phyloP scores from a whole-genome alignment of 2,888 invertebrate genomes.

The Stratiomys singularior region DNA sequence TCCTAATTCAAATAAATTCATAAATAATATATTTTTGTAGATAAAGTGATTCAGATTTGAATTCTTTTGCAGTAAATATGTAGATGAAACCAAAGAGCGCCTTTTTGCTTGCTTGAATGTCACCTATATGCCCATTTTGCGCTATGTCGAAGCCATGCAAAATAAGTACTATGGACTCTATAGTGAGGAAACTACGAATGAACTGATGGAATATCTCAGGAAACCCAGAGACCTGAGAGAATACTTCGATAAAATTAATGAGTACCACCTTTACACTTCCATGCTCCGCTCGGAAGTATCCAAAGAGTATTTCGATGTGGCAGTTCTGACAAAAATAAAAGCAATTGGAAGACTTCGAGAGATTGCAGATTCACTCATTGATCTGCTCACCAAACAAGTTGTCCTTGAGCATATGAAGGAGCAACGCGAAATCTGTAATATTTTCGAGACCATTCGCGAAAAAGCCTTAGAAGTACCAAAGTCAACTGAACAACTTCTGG shows the following conservation, averaged over 20 bases:
- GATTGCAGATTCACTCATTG: slow-evolving; percentile 70
- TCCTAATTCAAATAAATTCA: too few relatives aligned
- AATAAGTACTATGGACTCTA: slow-evolving; percentile 70
- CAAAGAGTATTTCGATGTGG: slow-evolving; percentile 76
- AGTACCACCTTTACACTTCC: slow-evolving; percentile 71
- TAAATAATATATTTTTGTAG: too few relatives aligned
- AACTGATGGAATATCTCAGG: slow-evolving; percentile 67
- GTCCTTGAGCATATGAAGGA: slow-evolving; percentile 73
- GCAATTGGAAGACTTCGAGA: slow-evolving; percentile 72
- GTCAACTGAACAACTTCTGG: slow-evolving; percentile 83
- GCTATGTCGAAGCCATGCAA: slow-evolving; percentile 69
- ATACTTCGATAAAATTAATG: slow-evolving; percentile 71
- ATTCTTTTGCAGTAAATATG: slow-evolving; percentile 64
- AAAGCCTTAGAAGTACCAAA: slow-evolving; percentile 78
- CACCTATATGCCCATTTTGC: slow-evolving; percentile 70
- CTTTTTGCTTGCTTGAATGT: slow-evolving; percentile 68
- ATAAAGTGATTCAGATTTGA: too few relatives aligned
- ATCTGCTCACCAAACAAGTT: slow-evolving; percentile 72
- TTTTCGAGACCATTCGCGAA: slow-evolving; percentile 77
- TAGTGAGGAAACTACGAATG: slow-evolving; percentile 66
- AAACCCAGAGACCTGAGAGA: slow-evolving; percentile 70
- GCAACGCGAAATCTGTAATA: slow-evolving; percentile 75
- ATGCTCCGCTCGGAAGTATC: slow-evolving; percentile 72
- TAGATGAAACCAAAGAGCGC: slow-evolving; percentile 67
- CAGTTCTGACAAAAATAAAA: slow-evolving; percentile 71